Percentiles rank a stretch among this genome's conserved stretches.
phyloP scores from a whole-genome alignment of 2,888 invertebrate species.

The Oasisia sp. region DNA sequence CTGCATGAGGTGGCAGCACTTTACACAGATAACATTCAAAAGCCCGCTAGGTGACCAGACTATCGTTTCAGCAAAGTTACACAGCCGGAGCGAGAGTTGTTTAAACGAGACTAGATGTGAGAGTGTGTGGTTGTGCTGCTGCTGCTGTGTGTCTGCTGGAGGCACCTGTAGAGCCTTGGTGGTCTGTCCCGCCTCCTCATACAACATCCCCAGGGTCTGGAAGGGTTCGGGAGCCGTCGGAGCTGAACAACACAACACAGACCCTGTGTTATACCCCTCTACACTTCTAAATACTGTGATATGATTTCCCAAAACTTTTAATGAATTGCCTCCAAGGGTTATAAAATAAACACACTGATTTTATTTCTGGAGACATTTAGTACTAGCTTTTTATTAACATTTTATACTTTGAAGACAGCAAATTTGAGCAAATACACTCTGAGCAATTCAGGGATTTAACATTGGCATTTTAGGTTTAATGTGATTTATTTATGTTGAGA shows the following conservation, averaged over 20 bases:
- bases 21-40: no score
- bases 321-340: neutral
- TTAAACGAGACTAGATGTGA: no score
- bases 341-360: neutral
- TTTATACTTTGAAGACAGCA: no score
- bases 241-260: conserved; percentile 59
- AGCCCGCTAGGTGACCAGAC: no score
- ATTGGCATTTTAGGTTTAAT: no score
- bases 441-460: no score
- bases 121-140: neutral
- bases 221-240: conserved; percentile 91
- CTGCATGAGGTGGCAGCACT: no score
- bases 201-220: conserved; percentile 87
- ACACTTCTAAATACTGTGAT: neutral
- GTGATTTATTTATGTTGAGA: no score
- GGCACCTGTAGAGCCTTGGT: conserved; percentile 81
- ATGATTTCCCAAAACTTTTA: neutral
- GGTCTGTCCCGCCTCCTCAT: conserved; percentile 79
- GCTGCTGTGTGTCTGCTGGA: neutral
- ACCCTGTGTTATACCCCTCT: neutral
- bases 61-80: no score
- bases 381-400: neutral
- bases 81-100: no score
- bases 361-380: neutral
- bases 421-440: no score